Percentiles rank a stretch among this genome's conserved stretches.
phyloP scores from a whole-genome alignment of 2,797 vertebrate species.

The Tachyglossus aculeatus region DNA sequence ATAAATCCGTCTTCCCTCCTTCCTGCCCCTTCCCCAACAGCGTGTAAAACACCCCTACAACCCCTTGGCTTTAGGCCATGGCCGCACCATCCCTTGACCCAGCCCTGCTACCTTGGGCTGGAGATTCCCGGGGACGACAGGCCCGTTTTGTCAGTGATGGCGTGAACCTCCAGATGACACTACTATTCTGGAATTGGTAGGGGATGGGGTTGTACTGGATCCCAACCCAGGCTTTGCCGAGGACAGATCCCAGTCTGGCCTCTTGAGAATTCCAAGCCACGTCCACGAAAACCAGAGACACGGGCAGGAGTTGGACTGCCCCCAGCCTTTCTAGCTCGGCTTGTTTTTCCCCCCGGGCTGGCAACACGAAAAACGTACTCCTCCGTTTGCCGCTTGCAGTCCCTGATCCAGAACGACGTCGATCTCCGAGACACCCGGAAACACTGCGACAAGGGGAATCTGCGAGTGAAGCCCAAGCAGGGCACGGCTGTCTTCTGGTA shows the following conservation, averaged over 20 bases:
- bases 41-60: no score
- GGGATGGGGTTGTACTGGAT: background rate
- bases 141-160: background rate
- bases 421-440: conserved; percentile 96
- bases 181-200: no score
- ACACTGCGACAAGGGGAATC: conserved; percentile 95
- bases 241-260: background rate
- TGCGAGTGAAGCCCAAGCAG: conserved; percentile 91
- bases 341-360: background rate
- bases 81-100: no score
- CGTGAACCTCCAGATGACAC: background rate
- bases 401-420: conserved; percentile 91
- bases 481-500: conserved; percentile 99
- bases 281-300: background rate
- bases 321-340: background rate
- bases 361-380: background rate
- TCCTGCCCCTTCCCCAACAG: no score
- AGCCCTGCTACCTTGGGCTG: no score
- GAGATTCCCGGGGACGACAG: background rate
- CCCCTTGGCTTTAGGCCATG: no score
- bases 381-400: conserved; percentile 71
- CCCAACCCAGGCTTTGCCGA: background rate
- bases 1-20: no score
- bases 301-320: background rate
- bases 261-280: background rate